Evolutionary conservation across 2,113 vertebrate genomes (phyloP).

Genomic region (Sinocyclocheilus grahami): DNA sequence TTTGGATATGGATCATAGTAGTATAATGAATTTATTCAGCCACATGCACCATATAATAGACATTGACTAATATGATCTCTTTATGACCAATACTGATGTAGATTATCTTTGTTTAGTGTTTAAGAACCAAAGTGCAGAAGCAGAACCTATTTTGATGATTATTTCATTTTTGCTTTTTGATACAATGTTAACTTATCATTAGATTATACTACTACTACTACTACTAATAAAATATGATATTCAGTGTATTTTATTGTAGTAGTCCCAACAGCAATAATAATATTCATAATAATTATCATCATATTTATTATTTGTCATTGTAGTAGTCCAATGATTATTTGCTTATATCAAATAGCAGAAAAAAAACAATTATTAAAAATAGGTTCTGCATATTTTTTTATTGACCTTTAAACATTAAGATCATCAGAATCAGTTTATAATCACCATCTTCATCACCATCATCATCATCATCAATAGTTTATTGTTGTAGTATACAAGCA

Average conservation of each 20-base stretch:
- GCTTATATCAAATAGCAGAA: no score
- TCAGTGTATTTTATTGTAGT: neutral
- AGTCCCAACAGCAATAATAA: neutral
- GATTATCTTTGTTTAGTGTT: neutral
- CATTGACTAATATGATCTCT: neutral
- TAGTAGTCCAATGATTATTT: neutral
- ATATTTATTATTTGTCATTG: neutral
- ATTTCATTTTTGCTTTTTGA: neutral
- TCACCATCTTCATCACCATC: no score
- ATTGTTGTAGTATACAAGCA: no score
- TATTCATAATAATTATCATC: neutral
- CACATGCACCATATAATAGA: neutral
- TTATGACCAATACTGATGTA: neutral
- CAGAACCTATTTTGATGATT: neutral
- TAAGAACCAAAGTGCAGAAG: neutral
- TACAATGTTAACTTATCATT: neutral
- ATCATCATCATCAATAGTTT: no score
- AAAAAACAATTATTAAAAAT: no score
- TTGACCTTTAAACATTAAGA: no score
- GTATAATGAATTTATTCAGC: neutral
- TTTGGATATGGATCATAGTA: neutral
- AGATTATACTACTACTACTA: neutral
- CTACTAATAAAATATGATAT: neutral
- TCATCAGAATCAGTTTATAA: no score
- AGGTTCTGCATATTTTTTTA: no score